These are phyloP conservation scores for Psephotus haematonotus DNA, from an alignment of 2,113 vertebrate species.

Conservation along the genomic window DNA sequence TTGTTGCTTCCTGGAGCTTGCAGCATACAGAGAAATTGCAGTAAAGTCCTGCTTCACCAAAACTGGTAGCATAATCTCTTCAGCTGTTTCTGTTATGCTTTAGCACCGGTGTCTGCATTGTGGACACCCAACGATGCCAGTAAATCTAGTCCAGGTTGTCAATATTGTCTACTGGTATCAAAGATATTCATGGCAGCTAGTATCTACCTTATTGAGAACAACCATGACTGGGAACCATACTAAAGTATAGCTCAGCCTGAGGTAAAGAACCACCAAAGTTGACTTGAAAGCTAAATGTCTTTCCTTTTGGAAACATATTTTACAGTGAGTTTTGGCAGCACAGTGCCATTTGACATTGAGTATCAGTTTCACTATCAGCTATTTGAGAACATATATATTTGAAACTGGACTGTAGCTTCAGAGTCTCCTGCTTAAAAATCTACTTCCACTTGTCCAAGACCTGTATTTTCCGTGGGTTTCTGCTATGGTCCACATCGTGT, in stretches of 20 bases:
- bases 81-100: neutral
- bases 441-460: neutral
- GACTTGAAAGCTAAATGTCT: neutral
- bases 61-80: constrained; percentile 2
- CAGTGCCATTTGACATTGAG: neutral
- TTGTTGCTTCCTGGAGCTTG: neutral
- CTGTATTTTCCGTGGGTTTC: neutral
- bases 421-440: neutral
- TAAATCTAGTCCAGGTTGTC: neutral
- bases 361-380: neutral
- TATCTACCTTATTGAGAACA: neutral
- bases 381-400: neutral
- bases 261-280: neutral
- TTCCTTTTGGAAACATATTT: neutral
- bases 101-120: neutral
- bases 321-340: neutral
- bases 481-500: neutral
- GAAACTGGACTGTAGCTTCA: neutral
- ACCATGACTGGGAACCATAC: neutral
- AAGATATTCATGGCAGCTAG: neutral
- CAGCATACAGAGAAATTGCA: neutral
- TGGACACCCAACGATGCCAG: neutral
- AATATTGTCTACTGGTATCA: neutral
- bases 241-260: neutral
- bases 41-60: neutral